Evolutionary conservation across 92 coral and sea anemone genomes (phyloP), one percentile per base, ranked within the genome.

Genomic region (Zoanthus solanderi): DNA sequence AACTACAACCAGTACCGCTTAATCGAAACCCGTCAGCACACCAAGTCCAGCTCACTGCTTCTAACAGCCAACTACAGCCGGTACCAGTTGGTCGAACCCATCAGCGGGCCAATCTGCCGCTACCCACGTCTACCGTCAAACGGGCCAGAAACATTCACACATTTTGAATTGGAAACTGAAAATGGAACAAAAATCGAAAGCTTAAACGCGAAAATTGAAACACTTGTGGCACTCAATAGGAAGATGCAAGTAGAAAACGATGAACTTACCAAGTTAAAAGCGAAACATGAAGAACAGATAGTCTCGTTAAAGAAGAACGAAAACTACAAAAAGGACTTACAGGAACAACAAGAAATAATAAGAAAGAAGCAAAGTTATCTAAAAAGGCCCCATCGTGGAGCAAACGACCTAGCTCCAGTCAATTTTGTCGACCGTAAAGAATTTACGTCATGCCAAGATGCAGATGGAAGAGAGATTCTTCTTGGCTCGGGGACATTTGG

Each of bases 401-500:
- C 48, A 32, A 42, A 12, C 12, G 17, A 37, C 18, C 6, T 72
- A 9, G 53, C 50, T 18, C 50, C 23, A 5, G 81, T 76, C 17
- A 77, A 77, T 52, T 77, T 52, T 77, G 45, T 52, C 15, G 14
- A 77, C 18, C 10, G 7, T 23, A 34, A 6, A 18, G 44, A 77
- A 23, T 9, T 77, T 23, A 29, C 44, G n/a, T 67, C 82, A 53
- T 57, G 45, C 82, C 9, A 6, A 13, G 47, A 77, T 34, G 48
- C 17, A 28, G 68, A 77, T 8, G 82, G 82, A 77, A 30, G 23
- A 28, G 82, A 77, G n/a, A 10, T 77, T 9, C 6, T 32, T 10
- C 82, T 29, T 77, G 82, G 82, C 9, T 77, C 68, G 13, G 47
- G 82, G 29, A 53, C 68, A 18, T 77, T 77, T 16, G 67, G 82